Evolutionary conservation across 2,888 invertebrate genomes (phyloP), one percentile per base, ranked within the genome.

Genomic region (Elgonia sp.): DNA sequence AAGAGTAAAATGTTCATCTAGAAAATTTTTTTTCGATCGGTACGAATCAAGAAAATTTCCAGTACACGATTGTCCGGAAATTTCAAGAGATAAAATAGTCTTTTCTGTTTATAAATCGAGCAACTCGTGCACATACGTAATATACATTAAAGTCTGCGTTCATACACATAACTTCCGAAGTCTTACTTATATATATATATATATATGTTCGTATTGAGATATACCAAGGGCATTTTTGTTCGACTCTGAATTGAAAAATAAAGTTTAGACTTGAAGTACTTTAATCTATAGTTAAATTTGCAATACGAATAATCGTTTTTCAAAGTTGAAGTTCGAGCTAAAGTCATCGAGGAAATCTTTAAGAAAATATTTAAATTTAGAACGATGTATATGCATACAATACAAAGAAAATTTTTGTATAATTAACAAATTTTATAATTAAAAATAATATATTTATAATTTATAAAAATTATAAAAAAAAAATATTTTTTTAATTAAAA

Each of bases 41-140:
- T 21, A 21, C n/a, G 29, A 29, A 70, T 70, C 16, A 50, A 70
- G 29, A 29, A 53, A 70, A 70, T 53, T 70, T 70, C 69, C 69
- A 50, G 53, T 53, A n/a, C n/a, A 8, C 16, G 65, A 65, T 65
- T 42, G 69, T 53, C 53, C 1, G n/a, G 29, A 53, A 70, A 53
- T 70, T 70, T 70, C 29, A 37, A 53, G 53, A 37, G 69, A 16
- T 53, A 70, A 42, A 50, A 70, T 70, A 70, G 53, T n/a, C 53
- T 70, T 70, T 37, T 12, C 69, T 70, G 69, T 70, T 70, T 70
- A 70, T 70, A 70, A 70, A 70, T 70, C 53, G 69, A 70, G 69
- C 50, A 29, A 9, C 69, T 69, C 50, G 50, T 69, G 69, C 69
- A 29, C 69, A 70, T 12, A 70, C 69, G 69, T 53, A 70, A 70